phyloP scores from a whole-genome alignment of 2,888 invertebrate genomes.

The Macroteleia sp. region DNA sequence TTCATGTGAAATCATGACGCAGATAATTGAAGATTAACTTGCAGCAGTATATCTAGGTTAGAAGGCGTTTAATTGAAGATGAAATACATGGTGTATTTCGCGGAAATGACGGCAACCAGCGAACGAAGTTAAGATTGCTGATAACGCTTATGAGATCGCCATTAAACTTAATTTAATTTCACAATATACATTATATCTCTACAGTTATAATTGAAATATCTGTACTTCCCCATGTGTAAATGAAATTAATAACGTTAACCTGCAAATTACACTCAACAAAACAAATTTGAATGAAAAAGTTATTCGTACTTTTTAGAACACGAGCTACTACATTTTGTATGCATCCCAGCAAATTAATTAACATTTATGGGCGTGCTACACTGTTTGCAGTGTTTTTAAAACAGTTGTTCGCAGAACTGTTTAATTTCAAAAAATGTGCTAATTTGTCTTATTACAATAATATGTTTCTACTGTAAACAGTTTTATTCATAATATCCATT shows the following conservation, averaged over 20 bases:
- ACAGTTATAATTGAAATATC: slow-evolving; percentile 59
- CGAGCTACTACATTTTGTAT: background rate
- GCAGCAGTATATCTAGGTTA: no score
- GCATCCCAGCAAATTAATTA: slow-evolving; percentile 2
- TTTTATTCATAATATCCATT: no score
- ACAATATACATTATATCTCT: slow-evolving; percentile 34
- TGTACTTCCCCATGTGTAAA: slow-evolving; percentile 41
- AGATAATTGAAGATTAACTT: no score
- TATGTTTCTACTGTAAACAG: no score
- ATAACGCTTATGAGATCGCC: slow-evolving; percentile 48
- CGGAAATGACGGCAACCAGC: slow-evolving; percentile 37
- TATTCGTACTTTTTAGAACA: no score
- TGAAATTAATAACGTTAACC: slow-evolving; percentile 45
- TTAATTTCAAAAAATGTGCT: no score
- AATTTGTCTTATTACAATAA: no score
- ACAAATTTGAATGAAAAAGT: background rate
- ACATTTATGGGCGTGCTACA: no score
- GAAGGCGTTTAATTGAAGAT: slow-evolving; percentile 49
- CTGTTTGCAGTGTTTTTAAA: no score
- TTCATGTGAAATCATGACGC: no score
- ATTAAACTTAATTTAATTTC: slow-evolving; percentile 61
- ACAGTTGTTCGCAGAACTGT: no score
- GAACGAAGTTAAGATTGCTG: slow-evolving; percentile 32
- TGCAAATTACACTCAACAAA: slow-evolving; percentile 12
- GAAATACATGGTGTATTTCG: slow-evolving; percentile 34